These are phyloP conservation scores for Meiosimyza decipiens DNA, from an alignment of 2,888 invertebrate genomes.

Conservation along the genomic window DNA sequence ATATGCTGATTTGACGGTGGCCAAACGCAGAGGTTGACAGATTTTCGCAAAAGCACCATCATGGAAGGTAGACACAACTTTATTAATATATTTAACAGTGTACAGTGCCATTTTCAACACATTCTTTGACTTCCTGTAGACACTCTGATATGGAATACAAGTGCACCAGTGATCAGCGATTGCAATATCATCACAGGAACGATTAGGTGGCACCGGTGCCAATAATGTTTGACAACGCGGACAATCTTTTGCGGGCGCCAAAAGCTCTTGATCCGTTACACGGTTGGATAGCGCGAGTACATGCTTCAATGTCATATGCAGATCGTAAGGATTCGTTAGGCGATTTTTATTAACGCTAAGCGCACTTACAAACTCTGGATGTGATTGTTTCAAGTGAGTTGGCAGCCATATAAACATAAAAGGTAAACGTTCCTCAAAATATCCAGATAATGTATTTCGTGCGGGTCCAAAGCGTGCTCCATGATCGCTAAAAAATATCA, in stretches of 20 bases:
- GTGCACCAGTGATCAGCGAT: conserved; percentile 83
- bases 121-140: conserved; percentile 67
- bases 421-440: conserved; percentile 82
- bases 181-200: conserved; percentile 77
- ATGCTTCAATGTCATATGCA: conserved; percentile 78
- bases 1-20: conserved; percentile 70
- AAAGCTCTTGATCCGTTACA: conserved; percentile 49
- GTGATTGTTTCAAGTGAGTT: conserved; percentile 69
- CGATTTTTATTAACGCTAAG: conserved; percentile 74
- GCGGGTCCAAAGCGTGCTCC: conserved; percentile 82
- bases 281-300: conserved; percentile 71
- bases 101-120: conserved; percentile 69
- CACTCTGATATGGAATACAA: conserved; percentile 71
- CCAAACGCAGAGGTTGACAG: conserved; percentile 70
- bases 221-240: conserved; percentile 76
- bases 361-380: conserved; percentile 70
- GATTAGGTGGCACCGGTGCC: conserved; percentile 69
- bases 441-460: conserved; percentile 76
- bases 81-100: conserved; percentile 60
- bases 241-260: conserved; percentile 70
- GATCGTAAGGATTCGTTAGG: conserved; percentile 80
- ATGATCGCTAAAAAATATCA: conserved; percentile 83
- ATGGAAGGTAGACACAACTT: conserved; percentile 54
- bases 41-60: conserved; percentile 61
- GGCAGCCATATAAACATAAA: conserved; percentile 79